Evolutionary conservation across 2,888 invertebrate species (phyloP).

Genomic region (Protula sp.): DNA sequence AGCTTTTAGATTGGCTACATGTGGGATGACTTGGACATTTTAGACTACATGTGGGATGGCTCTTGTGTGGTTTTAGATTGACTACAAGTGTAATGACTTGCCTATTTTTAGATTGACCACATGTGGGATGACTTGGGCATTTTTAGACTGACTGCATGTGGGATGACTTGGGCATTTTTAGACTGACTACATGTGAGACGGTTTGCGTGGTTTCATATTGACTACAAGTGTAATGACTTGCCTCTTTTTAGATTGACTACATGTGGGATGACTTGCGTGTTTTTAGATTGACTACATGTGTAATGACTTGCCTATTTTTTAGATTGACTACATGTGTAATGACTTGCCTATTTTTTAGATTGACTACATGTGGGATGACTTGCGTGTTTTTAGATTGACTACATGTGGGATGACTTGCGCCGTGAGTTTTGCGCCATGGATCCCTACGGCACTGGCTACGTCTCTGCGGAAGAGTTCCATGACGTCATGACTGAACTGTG

Average conservation of each 20-base stretch:
- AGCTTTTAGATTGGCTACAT: background rate
- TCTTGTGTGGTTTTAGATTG: no score
- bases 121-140: no score
- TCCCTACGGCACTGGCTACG: conserved; percentile 46
- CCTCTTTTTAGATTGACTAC: background rate
- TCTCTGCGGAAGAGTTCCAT: conserved; percentile 45
- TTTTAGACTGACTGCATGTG: no score
- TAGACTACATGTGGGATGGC: no score
- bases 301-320: no score
- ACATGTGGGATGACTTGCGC: conserved; percentile 50
- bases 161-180: no score
- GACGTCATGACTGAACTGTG: conserved; percentile 49
- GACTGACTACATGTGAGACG: no score
- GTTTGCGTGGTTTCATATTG: no score
- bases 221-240: background rate
- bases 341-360: background rate
- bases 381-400: conserved; percentile 36
- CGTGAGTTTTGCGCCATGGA: conserved; percentile 51
- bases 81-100: background rate
- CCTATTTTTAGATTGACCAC: background rate
- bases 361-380: conserved; percentile 1
- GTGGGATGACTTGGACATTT: no score
- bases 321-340: no score
- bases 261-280: no score
- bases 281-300: no score